phyloP scores from a whole-genome alignment of 1,140 invertebrate species.

The Hypothenemus hampei region DNA sequence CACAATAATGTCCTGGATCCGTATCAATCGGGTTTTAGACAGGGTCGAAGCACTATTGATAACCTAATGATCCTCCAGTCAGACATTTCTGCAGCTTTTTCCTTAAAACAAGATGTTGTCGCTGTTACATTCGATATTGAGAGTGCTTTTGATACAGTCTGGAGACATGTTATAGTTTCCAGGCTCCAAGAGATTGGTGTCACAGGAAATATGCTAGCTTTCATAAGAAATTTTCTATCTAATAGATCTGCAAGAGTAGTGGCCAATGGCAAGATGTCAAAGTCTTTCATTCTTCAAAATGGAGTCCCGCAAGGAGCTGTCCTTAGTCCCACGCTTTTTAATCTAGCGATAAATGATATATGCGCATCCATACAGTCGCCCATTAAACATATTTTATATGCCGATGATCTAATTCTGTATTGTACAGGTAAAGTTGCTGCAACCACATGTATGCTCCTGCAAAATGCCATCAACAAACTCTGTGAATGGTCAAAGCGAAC shows the following conservation, averaged over 20 bases:
- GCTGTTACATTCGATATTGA: too few relatives aligned
- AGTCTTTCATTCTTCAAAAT: not conserved
- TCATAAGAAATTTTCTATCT: not conserved
- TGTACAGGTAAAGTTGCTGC: not conserved
- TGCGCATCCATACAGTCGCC: not conserved
- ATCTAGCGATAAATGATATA: not conserved
- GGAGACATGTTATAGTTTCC: too few relatives aligned
- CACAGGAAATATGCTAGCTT: not conserved
- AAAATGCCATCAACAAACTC: not conserved
- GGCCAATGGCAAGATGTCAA: slow-evolving; percentile 2
- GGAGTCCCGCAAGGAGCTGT: not conserved
- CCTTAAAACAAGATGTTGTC: too few relatives aligned
- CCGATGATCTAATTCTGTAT: slow-evolving; percentile 10
- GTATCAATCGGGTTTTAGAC: slow-evolving; percentile 25
- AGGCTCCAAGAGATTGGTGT: too few relatives aligned
- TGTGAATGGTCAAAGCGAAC: not conserved
- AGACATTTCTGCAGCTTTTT: slow-evolving; percentile 13
- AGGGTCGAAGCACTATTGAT: slow-evolving; percentile 18
- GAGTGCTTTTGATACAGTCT: too few relatives aligned
- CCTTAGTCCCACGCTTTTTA: not conserved
- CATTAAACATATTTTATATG: not conserved
- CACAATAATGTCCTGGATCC: slow-evolving; percentile 3
- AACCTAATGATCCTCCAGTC: slow-evolving; percentile 22
- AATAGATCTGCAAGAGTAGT: slow-evolving; percentile 7
- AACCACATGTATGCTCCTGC: not conserved